Evolutionary conservation across 2,113 vertebrate species (phyloP).

Genomic region (Cynoglossus semilaevis): DNA sequence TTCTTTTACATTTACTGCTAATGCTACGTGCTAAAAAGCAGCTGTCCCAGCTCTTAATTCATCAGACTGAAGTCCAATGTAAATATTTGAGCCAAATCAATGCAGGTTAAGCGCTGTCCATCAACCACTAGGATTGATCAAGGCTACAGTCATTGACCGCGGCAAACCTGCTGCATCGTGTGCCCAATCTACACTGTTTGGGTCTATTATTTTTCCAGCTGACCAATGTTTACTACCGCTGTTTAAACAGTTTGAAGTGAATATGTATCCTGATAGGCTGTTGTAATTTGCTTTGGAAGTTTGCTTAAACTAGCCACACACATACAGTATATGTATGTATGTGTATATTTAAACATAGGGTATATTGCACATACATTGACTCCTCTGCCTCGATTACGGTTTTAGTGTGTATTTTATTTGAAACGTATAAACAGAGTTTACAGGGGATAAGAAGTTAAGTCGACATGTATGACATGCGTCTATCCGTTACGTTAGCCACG

Average conservation of each 20-base stretch:
- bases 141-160: constrained; percentile 4
- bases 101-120: constrained; percentile 20
- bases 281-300: too few relatives aligned
- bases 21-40: constrained; percentile 10
- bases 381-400: too few relatives aligned
- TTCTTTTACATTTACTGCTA: background rate
- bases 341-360: too few relatives aligned
- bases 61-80: constrained; percentile 14
- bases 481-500: background rate
- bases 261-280: too few relatives aligned
- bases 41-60: constrained; percentile 15
- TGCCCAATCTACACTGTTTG: background rate
- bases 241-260: too few relatives aligned
- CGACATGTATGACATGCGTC: background rate
- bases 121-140: constrained; percentile 20
- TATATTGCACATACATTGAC: too few relatives aligned
- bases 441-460: background rate
- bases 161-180: background rate
- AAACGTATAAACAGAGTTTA: background rate
- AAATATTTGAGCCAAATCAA: constrained; percentile 23
- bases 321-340: too few relatives aligned
- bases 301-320: too few relatives aligned
- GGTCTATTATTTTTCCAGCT: background rate
- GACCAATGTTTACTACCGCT: too few relatives aligned
- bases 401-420: constrained; percentile 16